Base-by-base conservation (phyloP, 2,888 invertebrate species). In the Drosophila falleni region DNA sequence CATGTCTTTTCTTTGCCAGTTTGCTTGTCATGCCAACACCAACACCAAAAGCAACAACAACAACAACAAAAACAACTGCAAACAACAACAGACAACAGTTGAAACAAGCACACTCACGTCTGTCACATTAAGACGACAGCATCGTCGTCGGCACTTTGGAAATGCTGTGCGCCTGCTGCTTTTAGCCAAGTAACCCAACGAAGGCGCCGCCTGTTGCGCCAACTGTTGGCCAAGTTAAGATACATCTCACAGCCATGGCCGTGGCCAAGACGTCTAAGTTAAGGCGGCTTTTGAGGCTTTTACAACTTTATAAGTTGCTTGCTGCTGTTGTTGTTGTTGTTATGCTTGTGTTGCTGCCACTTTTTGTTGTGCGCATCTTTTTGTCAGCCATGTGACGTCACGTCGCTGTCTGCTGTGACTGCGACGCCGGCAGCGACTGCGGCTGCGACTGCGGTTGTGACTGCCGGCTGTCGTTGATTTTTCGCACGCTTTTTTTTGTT, bases 101-200 rank as follows among this genome's bases (percentile, higher is more conserved):
- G 29, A 50, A 56, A 56, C 72, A 42, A 39, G 33, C 54, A 60
- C 74, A 78, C 70, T 71, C 54, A 71, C 68, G 80, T 61, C 76
- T 78, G 80, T 79, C 76, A 78, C 80, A 79, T 79, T 75, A 75
- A 68, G 68, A 62, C 76, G 80, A 64, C 80, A 58, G 61, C 63
- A 19, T 19, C 39, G 47, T 8, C 19, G 55, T 35, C 47, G 44
- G 23, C 62, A 23, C 66, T 55, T 71, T 64, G 61, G 62, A 49
- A 76, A 42, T 69, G 81, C 89, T 89, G 87, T 49, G 73, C 87
- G 84, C 89, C 84, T 86, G 84, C 81, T 89, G 88, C 83, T 83
- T 37, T 87, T 72, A 76, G 89, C 79, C 87, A 88, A 83, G 70
- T 70, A 41, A 71, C 53, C 50, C 70, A 74, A 37, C 65, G 69